Evolutionary conservation across 2,797 vertebrate species (phyloP).

Genomic region (Carapus acus): DNA sequence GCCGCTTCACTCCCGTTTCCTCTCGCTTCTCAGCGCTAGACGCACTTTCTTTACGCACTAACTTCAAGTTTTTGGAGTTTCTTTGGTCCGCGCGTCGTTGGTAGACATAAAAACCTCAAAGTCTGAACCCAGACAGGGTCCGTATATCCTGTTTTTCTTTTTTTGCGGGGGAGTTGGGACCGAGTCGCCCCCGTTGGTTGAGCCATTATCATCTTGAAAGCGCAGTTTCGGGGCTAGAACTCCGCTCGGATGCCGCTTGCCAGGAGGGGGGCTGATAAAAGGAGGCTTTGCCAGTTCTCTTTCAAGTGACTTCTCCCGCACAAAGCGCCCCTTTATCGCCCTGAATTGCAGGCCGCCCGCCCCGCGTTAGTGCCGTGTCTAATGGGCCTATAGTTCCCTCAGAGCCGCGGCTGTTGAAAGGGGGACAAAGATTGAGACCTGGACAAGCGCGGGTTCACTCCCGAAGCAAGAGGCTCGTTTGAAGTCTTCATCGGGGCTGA

Average conservation of each 20-base stretch:
- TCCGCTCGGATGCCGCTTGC: slow-evolving; percentile 66
- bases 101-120: slow-evolving; percentile 12
- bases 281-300: slow-evolving; percentile 75
- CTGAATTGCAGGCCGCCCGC: slow-evolving; percentile 73
- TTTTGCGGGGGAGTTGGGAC: slow-evolving; percentile 25
- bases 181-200: slow-evolving; percentile 45
- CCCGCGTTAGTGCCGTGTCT: slow-evolving; percentile 78
- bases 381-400: slow-evolving; percentile 73
- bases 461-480: slow-evolving; percentile 59
- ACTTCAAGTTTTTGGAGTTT: slow-evolving; percentile 38
- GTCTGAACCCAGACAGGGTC: slow-evolving; percentile 36
- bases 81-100: slow-evolving; percentile 27
- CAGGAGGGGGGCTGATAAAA: slow-evolving; percentile 71
- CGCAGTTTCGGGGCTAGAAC: slow-evolving; percentile 63
- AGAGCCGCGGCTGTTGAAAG: slow-evolving; percentile 67
- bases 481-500: slow-evolving; percentile 69
- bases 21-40: slow-evolving; percentile 24
- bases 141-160: no score
- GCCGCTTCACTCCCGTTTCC: slow-evolving; percentile 41
- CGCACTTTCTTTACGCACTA: slow-evolving; percentile 48
- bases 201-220: slow-evolving; percentile 72
- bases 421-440: slow-evolving; percentile 79
- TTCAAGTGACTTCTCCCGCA: slow-evolving; percentile 78
- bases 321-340: slow-evolving; percentile 75
- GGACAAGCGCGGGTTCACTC: slow-evolving; percentile 74